Base-by-base conservation (phyloP, 2,888 invertebrate species). In the Eilema sororculum region DNA sequence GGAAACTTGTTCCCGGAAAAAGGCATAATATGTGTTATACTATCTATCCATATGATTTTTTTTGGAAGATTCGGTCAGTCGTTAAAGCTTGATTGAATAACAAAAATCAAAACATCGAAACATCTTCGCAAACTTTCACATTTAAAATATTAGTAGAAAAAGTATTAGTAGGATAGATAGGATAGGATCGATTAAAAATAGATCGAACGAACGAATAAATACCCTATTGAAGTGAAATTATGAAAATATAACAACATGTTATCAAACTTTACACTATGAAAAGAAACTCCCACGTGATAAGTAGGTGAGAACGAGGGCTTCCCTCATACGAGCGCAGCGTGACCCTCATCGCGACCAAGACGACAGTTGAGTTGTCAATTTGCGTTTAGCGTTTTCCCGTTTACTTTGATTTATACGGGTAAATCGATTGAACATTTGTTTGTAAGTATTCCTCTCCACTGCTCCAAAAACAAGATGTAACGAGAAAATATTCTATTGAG, bases 361-460 rank as follows among this genome's bases (percentile, higher is more conserved):
- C 84, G 90, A 88, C 89, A 89, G 87, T 90, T 86, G 84, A 86
- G 84, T 85, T 88, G 88, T 89, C 90, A 90, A 90, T 90, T 90
- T 88, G 86, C 87, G 86, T 90, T 89, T 86, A 87, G 79, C 85
- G 81, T 83, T 85, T 84, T 86, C 86, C 79, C 81, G 79, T 82
- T 86, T 78, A 77, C 80, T 84, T 86, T 88, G 90, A 89, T 89
- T 89, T 88, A 88, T 89, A 84, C 79, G 86, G 86, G 85, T 80
- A 82, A 84, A 86, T 84, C 85, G 86, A 85, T 87, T 86, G 80
- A 77, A 77, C 81, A 80, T 82, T 83, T 88, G 80, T 83, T 84
- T 84, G 77, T 80, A 78, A 79, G 79, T 76, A 82, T 80, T 75
- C 52, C 52, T 75, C 78, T 71, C 57, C 28, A 66, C 75, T 46